Base-by-base conservation (phyloP, 2,888 invertebrate genomes). In the Biston betularia region DNA sequence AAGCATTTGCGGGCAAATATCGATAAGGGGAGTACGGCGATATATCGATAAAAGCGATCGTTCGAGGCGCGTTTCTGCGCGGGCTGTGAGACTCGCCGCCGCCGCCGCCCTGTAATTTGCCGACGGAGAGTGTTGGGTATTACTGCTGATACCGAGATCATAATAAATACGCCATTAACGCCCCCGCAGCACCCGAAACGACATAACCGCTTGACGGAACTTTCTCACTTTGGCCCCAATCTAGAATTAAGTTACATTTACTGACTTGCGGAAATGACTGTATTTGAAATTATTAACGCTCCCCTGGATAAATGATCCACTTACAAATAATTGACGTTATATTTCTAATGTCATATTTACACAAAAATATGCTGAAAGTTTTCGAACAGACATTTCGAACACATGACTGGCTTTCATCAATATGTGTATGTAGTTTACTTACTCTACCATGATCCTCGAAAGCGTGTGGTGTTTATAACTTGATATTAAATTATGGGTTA, bases 101-200 rank as follows among this genome's bases (percentile, higher is more conserved):
- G 52, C 33, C 93, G 56, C 34, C 93, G 94, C 94, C 93, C 93
- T 94, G 93, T 94, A 94, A 94, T 94, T 94, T 94, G 93, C 90
- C 86, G 88, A 82, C 92, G 87, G 90, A 90, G 89, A 93, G 93
- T 93, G 93, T 91, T 89, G 92, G 92, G 92, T 90, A 93, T 93
- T 93, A 92, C 90, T 82, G 88, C 89, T 90, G 92, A 93, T 93
- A 92, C 92, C 90, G 88, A 89, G 92, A 93, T 93, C 93, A 93
- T 93, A 93, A 93, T 93, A 93, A 93, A 93, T 93, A 93, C 92
- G 87, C 93, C 90, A 93, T 93, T 92, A 93, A 92, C 93, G 92
- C 92, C 93, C 90, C 91, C 88, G 80, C 85, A 89, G 88, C 90
- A 89, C 90, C 90, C 92, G 90, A 92, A 92, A 91, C 88, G 89